Evolutionary conservation across 2,113 vertebrate species (phyloP).

Genomic region (Notechis scutatus): DNA sequence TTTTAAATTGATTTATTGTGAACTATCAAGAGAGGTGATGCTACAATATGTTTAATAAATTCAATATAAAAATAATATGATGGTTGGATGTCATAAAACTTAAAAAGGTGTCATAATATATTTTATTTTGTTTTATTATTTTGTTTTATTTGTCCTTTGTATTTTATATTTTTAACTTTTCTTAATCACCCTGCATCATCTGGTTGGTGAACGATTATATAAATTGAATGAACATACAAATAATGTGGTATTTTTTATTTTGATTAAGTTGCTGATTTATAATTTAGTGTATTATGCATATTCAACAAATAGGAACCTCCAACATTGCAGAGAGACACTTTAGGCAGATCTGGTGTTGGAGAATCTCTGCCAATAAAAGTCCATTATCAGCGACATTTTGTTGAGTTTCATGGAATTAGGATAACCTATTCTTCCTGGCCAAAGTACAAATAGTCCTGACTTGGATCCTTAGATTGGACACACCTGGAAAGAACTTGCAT

Average conservation of each 20-base stretch:
- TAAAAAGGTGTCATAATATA: neutral
- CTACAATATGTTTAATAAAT: neutral
- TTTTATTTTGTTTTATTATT: neutral
- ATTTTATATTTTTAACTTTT: neutral
- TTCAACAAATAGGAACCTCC: neutral
- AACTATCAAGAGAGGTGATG: neutral
- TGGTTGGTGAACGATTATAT: neutral
- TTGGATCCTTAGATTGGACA: neutral
- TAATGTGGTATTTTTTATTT: neutral
- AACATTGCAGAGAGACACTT: neutral
- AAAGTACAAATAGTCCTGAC: neutral
- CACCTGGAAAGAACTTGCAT: neutral
- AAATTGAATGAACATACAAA: neutral
- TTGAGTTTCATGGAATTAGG: neutral
- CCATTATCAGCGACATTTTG: neutral
- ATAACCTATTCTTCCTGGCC: neutral
- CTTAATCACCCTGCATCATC: neutral
- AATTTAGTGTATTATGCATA: neutral
- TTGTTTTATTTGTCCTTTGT: neutral
- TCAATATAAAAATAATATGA: neutral
- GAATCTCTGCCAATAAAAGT: neutral
- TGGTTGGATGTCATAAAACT: neutral
- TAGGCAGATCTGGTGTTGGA: neutral
- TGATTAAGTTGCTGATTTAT: neutral
- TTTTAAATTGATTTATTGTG: neutral